Percentiles rank a stretch among this genome's conserved stretches.
Evolutionary conservation across 2,888 invertebrate genomes (phyloP).

Genomic region (Lepidocyrtinus sp.): DNA sequence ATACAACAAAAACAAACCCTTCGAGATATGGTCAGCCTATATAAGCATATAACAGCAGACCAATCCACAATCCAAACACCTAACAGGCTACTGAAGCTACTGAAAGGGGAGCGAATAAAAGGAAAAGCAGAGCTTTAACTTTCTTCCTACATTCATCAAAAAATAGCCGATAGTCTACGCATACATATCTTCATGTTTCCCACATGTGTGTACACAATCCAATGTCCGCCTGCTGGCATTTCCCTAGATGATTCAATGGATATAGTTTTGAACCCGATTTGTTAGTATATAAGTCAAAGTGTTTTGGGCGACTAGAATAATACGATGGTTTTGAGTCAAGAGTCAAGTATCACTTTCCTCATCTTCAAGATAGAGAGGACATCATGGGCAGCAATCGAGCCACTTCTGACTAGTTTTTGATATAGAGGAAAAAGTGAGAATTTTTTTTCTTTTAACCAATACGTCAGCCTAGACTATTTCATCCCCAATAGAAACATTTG

Average conservation of each 20-base stretch:
- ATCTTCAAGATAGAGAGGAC: constrained; percentile 46
- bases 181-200: background rate
- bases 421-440: background rate
- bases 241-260: constrained; percentile 49
- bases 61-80: background rate
- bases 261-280: constrained; percentile 28
- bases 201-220: constrained; percentile 23
- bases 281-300: too few relatives aligned
- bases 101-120: constrained; percentile 17
- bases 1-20: background rate
- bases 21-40: background rate
- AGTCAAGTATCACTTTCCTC: constrained; percentile 58
- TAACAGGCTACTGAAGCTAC: too few relatives aligned
- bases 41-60: too few relatives aligned
- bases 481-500: background rate
- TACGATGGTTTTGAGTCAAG: constrained; percentile 33
- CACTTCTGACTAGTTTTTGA: background rate
- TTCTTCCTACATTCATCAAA: constrained; percentile 23
- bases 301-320: background rate
- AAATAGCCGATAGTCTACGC: constrained; percentile 18
- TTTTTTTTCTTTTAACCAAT: background rate
- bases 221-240: constrained; percentile 49
- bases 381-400: constrained; percentile 27
- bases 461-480: constrained; percentile 4
- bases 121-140: constrained; percentile 16